Conservation (phyloP, 37 sponge, comb jelly and placozoan species). For the Hexactinellida sp. region DNA sequence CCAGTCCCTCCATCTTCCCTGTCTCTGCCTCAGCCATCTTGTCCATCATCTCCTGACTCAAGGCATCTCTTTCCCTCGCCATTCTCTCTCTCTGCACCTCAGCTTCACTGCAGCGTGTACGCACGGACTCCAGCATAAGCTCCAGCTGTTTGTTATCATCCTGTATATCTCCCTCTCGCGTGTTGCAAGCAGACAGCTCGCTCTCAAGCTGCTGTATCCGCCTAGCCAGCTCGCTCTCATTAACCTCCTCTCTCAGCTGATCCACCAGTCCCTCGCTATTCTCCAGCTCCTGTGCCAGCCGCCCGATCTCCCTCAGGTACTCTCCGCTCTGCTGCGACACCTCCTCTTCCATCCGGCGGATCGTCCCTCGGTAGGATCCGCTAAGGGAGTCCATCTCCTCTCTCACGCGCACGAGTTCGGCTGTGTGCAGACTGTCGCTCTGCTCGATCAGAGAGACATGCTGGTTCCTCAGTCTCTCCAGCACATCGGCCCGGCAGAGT, state of each 20-base stretch:
- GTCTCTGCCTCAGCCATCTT: background rate
- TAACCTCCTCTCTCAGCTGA: background rate
- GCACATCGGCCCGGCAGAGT: background rate
- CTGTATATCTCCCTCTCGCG: background rate
- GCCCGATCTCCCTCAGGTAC: background rate
- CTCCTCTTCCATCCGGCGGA: background rate
- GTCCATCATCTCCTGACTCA: background rate
- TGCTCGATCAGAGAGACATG: background rate
- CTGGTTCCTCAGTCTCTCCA: background rate
- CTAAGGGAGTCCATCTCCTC: background rate
- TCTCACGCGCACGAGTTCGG: background rate
- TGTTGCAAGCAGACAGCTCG: background rate
- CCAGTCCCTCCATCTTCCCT: background rate
- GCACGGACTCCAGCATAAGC: background rate
- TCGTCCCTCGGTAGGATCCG: background rate
- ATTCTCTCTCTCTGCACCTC: background rate
- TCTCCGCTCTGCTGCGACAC: background rate
- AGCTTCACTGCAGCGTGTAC: background rate
- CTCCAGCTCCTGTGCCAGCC: background rate
- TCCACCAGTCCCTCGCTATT: background rate
- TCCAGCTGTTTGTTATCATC: constrained; percentile 12
- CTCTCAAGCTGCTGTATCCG: background rate
- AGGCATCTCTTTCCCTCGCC: background rate
- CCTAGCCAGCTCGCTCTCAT: background rate
- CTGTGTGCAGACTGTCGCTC: background rate